Evolutionary conservation across 2,888 invertebrate genomes (phyloP).

Genomic region (Hermodice carunculata): DNA sequence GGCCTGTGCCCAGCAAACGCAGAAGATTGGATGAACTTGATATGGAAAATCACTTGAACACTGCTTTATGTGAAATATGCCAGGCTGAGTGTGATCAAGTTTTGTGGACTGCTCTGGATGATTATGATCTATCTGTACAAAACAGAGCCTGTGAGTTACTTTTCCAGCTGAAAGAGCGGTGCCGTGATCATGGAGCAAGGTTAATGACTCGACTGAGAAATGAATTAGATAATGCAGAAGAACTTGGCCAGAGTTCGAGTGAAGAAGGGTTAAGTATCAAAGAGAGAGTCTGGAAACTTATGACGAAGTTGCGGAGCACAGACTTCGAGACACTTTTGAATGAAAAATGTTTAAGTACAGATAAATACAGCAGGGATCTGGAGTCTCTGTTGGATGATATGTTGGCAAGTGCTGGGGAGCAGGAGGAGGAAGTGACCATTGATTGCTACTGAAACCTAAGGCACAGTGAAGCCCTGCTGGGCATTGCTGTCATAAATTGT

Average conservation of each 20-base stretch:
- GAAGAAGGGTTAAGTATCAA: neutral
- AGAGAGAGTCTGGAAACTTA: neutral
- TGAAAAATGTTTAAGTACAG: slow-evolving; percentile 18
- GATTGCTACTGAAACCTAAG: slow-evolving; percentile 15
- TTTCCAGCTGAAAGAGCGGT: neutral
- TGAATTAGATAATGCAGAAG: no score
- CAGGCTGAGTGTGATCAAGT: no score
- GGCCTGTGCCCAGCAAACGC: no score
- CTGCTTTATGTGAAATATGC: no score
- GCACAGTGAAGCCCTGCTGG: no score
- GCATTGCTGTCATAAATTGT: no score
- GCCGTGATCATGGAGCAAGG: neutral
- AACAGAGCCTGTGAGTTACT: slow-evolving; percentile 32
- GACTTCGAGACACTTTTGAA: slow-evolving; percentile 17
- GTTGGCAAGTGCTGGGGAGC: slow-evolving; percentile 28
- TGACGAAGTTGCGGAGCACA: neutral
- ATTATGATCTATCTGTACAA: slow-evolving; percentile 39
- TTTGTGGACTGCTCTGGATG: no score
- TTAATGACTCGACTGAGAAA: no score
- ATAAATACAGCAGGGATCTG: slow-evolving; percentile 39
- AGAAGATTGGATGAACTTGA: no score
- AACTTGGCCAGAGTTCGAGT: no score
- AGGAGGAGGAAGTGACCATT: slow-evolving; percentile 37
- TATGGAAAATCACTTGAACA: no score
- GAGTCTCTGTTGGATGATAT: slow-evolving; percentile 44